Conservation (phyloP, 2,888 invertebrate genomes). For the Temnothorax rugatulus region DNA sequence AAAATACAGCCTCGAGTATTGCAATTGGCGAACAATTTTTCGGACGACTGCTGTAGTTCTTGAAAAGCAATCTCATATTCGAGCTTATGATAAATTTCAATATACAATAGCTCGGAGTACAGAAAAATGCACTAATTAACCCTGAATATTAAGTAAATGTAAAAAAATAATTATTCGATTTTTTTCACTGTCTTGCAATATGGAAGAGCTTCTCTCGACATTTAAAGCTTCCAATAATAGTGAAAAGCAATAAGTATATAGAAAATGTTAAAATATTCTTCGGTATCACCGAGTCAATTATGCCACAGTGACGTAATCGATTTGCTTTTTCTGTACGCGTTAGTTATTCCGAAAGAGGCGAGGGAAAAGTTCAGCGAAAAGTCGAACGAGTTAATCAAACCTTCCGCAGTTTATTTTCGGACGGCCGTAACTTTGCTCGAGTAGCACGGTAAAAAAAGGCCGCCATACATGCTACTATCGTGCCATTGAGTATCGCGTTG, state of each 20-base stretch:
- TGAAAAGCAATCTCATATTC: slow-evolving; percentile 10
- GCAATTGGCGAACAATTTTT: slow-evolving; percentile 39
- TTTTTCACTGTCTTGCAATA: neutral
- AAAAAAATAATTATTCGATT: neutral
- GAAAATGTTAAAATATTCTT: slow-evolving; percentile 1
- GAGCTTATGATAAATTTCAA: neutral
- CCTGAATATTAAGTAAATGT: neutral
- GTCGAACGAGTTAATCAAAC: slow-evolving; percentile 39
- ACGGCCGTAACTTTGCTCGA: slow-evolving; percentile 41
- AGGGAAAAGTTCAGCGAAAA: slow-evolving; percentile 19
- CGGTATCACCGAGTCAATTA: neutral
- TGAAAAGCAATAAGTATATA: neutral
- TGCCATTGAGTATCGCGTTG: slow-evolving; percentile 52
- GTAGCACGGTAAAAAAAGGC: slow-evolving; percentile 28
- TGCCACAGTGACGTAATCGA: neutral
- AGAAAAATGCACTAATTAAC: neutral
- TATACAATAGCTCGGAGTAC: neutral
- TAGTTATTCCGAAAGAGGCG: neutral
- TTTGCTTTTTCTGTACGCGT: neutral
- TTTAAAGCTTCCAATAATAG: neutral
- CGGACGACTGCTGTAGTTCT: neutral
- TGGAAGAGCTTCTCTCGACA: neutral
- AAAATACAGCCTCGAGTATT: slow-evolving; percentile 25
- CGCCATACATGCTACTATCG: slow-evolving; percentile 30
- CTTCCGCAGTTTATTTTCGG: slow-evolving; percentile 50